Conservation (phyloP, 2,888 invertebrate genomes). For the Brenthis hecate region DNA sequence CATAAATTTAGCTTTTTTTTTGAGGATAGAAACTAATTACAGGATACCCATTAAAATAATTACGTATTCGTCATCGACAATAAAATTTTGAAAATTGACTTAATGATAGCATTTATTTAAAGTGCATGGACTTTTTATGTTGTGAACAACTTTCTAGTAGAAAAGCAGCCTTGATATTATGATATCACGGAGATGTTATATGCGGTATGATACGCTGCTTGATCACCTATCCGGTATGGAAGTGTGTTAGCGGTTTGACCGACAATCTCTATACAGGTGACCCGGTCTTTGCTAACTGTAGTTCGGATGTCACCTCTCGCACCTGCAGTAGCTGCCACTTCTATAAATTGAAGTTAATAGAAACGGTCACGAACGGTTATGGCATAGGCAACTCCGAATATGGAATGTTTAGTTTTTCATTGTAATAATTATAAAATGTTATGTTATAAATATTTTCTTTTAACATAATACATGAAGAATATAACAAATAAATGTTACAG, state of each 20-base stretch:
- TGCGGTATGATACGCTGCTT: conserved; percentile 36
- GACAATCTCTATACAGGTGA: conserved; percentile 65
- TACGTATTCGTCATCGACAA: conserved; percentile 30
- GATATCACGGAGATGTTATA: conserved; percentile 33
- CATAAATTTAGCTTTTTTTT: conserved; percentile 60
- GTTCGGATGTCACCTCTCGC: conserved; percentile 66
- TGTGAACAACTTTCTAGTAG: conserved; percentile 33
- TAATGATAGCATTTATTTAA: conserved; percentile 16
- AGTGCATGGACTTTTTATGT: conserved; percentile 4
- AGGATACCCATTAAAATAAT: conserved; percentile 57
- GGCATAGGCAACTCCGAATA: neutral
- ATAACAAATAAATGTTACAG: too few relatives aligned
- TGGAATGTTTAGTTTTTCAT: neutral
- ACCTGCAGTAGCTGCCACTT: conserved; percentile 68
- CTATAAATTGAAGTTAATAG: conserved; percentile 72
- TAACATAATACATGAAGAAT: too few relatives aligned
- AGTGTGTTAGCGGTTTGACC: conserved; percentile 62
- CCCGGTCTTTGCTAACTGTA: conserved; percentile 77
- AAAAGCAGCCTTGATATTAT: conserved; percentile 27
- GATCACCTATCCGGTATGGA: conserved; percentile 55
- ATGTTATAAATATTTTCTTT: too few relatives aligned
- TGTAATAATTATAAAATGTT: too few relatives aligned
- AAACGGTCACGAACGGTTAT: conserved; percentile 46
- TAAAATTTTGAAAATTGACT: conserved; percentile 10
- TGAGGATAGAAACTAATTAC: conserved; percentile 65